Evolutionary conservation across 2,888 invertebrate species (phyloP).

Genomic region (Erebia epiphron): DNA sequence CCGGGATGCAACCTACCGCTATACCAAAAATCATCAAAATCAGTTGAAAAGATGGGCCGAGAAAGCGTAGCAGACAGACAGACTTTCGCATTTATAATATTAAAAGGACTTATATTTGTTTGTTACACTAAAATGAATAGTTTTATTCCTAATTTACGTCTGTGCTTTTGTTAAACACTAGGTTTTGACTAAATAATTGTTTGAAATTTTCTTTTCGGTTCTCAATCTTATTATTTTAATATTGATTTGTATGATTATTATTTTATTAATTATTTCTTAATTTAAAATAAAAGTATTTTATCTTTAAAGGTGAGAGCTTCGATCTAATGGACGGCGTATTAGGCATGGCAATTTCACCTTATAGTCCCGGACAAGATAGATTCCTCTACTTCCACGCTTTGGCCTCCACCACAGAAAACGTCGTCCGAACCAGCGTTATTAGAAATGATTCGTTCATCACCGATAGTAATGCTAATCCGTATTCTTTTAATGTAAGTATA

Average conservation of each 20-base stretch:
- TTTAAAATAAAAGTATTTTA: neutral
- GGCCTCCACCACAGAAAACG: slow-evolving; percentile 86
- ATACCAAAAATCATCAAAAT: too few relatives aligned
- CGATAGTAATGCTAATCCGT: slow-evolving; percentile 74
- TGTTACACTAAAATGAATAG: too few relatives aligned
- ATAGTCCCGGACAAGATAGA: slow-evolving; percentile 60
- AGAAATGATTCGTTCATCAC: slow-evolving; percentile 81
- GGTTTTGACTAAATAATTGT: too few relatives aligned
- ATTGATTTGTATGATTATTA: neutral
- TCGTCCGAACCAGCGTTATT: slow-evolving; percentile 84
- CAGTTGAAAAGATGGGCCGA: too few relatives aligned
- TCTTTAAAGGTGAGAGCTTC: slow-evolving; percentile 81
- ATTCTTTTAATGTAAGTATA: slow-evolving; percentile 78
- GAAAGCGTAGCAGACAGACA: too few relatives aligned
- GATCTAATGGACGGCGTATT: slow-evolving; percentile 89
- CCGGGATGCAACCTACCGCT: too few relatives aligned
- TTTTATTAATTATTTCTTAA: neutral
- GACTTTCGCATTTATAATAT: too few relatives aligned
- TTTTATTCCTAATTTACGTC: too few relatives aligned
- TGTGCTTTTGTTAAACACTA: too few relatives aligned
- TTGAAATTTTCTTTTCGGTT: too few relatives aligned
- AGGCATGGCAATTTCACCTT: slow-evolving; percentile 86
- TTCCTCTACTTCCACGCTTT: slow-evolving; percentile 87
- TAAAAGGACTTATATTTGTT: too few relatives aligned
- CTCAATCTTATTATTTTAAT: too few relatives aligned